phyloP scores from a whole-genome alignment of 2,113 vertebrate genomes.

The Gorsachius goisagi region DNA sequence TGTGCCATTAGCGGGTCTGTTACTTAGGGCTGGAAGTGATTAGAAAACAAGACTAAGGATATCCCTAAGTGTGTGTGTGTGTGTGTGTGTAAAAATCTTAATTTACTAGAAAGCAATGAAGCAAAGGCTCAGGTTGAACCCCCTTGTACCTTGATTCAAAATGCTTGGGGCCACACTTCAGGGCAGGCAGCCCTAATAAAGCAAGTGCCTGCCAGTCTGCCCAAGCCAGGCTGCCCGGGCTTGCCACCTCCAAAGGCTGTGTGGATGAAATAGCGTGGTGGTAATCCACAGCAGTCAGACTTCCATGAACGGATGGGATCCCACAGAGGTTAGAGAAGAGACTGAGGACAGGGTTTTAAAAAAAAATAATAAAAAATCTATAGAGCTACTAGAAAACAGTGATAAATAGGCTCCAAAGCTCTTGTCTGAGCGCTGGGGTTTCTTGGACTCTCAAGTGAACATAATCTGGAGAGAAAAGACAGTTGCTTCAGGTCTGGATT shows the following conservation, averaged over 20 bases:
- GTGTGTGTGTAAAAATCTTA: not conserved
- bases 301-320: not conserved
- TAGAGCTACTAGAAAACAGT: not conserved
- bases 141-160: not conserved
- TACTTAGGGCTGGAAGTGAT: not conserved
- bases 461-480: not conserved
- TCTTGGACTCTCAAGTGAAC: not conserved
- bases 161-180: rapidly evolving
- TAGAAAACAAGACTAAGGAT: not conserved
- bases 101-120: not conserved
- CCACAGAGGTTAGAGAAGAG: not conserved
- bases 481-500: not conserved
- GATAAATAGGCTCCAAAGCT: not conserved
- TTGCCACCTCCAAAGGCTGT: not conserved
- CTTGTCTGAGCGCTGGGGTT: not conserved
- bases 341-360: not conserved
- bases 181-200: not conserved
- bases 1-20: not conserved
- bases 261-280: not conserved
- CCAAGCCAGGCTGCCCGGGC: not conserved
- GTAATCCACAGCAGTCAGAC: not conserved
- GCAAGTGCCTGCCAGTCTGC: not conserved
- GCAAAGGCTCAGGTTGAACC: not conserved
- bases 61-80: too few relatives aligned
- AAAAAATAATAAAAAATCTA: not conserved